Conservation (phyloP, 2,113 vertebrate species). For the Indri indri region DNA sequence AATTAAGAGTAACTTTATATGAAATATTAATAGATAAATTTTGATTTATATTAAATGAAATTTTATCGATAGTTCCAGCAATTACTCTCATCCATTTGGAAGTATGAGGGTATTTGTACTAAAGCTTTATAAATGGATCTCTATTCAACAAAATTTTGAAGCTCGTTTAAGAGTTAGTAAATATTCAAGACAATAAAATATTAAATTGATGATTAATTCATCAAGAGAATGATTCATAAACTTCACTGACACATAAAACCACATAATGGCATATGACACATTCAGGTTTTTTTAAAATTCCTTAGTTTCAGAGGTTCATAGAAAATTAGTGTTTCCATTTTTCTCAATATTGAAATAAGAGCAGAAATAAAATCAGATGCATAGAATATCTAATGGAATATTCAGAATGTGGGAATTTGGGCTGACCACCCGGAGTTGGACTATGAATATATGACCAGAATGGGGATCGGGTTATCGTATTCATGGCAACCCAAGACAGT, state of each 20-base stretch:
- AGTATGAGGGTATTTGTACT: neutral
- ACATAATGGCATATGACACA: slow-evolving; percentile 6
- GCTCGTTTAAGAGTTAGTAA: neutral
- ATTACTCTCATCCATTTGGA: neutral
- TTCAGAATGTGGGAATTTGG: neutral
- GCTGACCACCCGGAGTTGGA: neutral
- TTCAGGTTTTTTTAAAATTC: neutral
- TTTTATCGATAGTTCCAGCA: neutral
- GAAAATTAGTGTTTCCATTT: neutral
- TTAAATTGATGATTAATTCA: slow-evolving; percentile 39
- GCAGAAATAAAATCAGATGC: slow-evolving; percentile 56
- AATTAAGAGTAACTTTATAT: neutral
- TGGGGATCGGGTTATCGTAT: neutral
- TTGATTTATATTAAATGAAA: neutral
- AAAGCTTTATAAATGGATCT: slow-evolving; percentile 10
- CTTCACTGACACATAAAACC: slow-evolving; percentile 57
- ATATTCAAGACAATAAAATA: slow-evolving; percentile 34
- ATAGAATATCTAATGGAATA: neutral
- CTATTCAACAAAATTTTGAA: neutral
- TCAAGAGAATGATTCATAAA: slow-evolving; percentile 54
- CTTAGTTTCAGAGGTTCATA: neutral
- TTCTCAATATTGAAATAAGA: slow-evolving; percentile 39
- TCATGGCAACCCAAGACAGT: neutral
- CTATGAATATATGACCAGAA: neutral
- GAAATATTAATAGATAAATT: neutral